Evolutionary conservation across 1,140 invertebrate species (phyloP).

Genomic region (Schlechtendalia chinensis): DNA sequence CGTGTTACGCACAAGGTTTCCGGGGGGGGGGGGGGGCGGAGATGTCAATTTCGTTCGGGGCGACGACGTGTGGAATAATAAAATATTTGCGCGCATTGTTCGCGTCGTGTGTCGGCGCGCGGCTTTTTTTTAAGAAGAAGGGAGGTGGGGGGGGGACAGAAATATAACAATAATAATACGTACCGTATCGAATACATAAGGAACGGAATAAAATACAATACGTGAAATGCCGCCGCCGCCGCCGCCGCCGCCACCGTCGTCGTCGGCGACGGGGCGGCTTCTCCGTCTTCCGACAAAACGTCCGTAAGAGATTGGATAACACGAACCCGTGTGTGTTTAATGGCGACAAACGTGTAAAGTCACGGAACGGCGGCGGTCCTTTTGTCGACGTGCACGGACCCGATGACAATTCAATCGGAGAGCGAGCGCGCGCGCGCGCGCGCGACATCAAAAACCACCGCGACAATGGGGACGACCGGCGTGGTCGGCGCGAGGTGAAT

Average conservation of each 20-base stretch:
- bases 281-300: background rate
- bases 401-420: slow-evolving; percentile 41
- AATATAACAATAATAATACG: too few relatives aligned
- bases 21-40: too few relatives aligned
- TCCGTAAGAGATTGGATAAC: slow-evolving; percentile 14
- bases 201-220: slow-evolving; percentile 15
- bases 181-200: slow-evolving; percentile 19
- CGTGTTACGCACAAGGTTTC: too few relatives aligned
- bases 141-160: too few relatives aligned
- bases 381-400: background rate
- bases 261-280: background rate
- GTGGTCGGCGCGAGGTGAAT: too few relatives aligned
- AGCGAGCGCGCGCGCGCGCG: too few relatives aligned
- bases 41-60: slow-evolving; percentile 17
- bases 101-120: background rate
- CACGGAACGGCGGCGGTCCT: slow-evolving; percentile 23
- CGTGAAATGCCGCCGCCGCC: background rate
- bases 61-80: slow-evolving; percentile 2
- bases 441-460: slow-evolving; percentile 1
- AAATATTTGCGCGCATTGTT: background rate
- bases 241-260: background rate
- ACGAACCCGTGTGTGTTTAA: background rate
- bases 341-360: slow-evolving; percentile 42
- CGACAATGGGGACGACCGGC: background rate
- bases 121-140: background rate